Evolutionary conservation across 2,797 vertebrate genomes (phyloP), one percentile per base, ranked within the genome.

Genomic region (Neosilurus hyrtlii): DNA sequence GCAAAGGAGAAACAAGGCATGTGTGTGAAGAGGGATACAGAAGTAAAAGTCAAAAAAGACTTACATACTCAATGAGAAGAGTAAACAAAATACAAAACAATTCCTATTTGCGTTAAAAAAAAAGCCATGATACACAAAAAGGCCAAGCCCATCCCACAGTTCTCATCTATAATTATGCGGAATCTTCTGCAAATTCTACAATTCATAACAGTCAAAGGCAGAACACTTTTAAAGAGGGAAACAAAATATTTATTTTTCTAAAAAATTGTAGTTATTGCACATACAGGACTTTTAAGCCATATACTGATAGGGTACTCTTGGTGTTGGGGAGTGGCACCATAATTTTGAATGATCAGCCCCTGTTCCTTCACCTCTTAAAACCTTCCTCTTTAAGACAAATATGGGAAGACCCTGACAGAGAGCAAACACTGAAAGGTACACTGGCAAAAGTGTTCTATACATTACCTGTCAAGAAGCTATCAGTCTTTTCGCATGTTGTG

Each of bases 401-500:
- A 72, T 71, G 86, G 90, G 86, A 91, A 82, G 88, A 88, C 87
- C 86, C 86, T 82, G 86, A 91, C 82, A 65, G 43, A 90, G 86
- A 80, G 84, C 82, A 84, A 86, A 81, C 84, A 86, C 71, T 84
- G 80, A 81, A 83, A 82, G 81, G 72, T 84, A 71, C 80, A 84
- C 81, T 72, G 82, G 79, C 65, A 88, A 88, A 85, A 81, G 79
- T 65, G 56, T 54, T 83, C 85, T 91, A 92, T 91, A 95, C 94
- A 6, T 96, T 96, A 96, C 95, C 95, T 96, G 94, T 83, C 85
- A 93, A 89, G 91, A 93, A 89, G 89, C 91, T 94, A 89, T 95
- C 93, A 91, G 92, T 92, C 88, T 94, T 95, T 94, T 94, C 93
- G 88, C 93, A 93, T 89, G 93, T 89, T 87, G 93, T 88, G 30